These are phyloP conservation scores for Hypotaenidia okinawae DNA, from an alignment of 2,797 vertebrate genomes.

Conservation along the genomic window DNA sequence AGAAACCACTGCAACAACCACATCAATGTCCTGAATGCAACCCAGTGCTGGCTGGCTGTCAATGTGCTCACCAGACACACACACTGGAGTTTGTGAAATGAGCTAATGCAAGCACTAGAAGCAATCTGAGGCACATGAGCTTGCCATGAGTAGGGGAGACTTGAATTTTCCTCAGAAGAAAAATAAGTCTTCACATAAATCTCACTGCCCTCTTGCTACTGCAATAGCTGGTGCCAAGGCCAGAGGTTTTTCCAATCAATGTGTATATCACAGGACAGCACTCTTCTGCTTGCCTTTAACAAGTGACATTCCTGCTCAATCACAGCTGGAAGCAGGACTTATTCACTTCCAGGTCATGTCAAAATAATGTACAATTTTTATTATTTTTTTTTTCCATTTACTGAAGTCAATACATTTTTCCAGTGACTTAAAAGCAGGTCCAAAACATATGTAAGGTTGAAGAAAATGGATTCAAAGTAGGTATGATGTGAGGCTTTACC, in stretches of 20 bases:
- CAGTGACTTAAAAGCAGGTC: not conserved
- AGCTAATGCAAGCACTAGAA: not conserved
- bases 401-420: not conserved
- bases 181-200: rapidly evolving
- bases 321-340: not conserved
- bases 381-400: not conserved
- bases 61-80: rapidly evolving
- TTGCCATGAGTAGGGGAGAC: not conserved
- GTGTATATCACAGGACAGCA: not conserved
- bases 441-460: not conserved
- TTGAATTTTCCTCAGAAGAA: not conserved
- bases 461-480: not conserved
- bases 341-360: not conserved
- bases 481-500: not conserved
- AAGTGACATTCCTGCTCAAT: not conserved
- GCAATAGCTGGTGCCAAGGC: not conserved
- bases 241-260: not conserved
- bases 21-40: not conserved
- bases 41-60: not conserved
- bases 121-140: rapidly evolving
- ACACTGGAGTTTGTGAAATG: rapidly evolving
- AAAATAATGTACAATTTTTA: not conserved
- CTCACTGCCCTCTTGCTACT: not conserved
- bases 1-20: not conserved
- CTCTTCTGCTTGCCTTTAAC: not conserved